These are phyloP conservation scores for Hedya salicella DNA, from an alignment of 2,888 invertebrate genomes.

Conservation along the genomic window DNA sequence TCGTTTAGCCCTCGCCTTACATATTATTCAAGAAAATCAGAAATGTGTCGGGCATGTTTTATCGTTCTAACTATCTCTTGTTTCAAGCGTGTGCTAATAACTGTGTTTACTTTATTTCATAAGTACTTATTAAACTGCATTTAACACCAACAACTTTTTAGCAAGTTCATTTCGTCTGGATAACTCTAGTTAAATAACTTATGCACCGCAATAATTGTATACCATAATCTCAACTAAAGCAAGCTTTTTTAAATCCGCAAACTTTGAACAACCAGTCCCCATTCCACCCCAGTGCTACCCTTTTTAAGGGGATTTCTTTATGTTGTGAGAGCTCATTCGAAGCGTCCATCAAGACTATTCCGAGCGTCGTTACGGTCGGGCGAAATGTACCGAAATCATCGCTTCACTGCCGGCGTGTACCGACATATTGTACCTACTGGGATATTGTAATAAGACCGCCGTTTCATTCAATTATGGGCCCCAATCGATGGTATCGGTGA, in stretches of 20 bases:
- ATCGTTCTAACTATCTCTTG: too few relatives aligned
- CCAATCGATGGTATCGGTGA: conserved; percentile 51
- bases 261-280: conserved; percentile 49
- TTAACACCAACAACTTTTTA: too few relatives aligned
- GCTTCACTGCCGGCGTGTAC: conserved; percentile 74
- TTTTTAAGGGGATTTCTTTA: conserved; percentile 86
- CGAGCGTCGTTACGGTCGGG: conserved; percentile 86
- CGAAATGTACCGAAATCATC: conserved; percentile 86
- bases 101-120: too few relatives aligned
- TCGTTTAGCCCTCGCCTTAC: too few relatives aligned
- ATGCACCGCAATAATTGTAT: too few relatives aligned
- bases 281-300: conserved; percentile 81
- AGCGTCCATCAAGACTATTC: conserved; percentile 88
- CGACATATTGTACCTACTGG: conserved; percentile 79
- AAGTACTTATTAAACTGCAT: too few relatives aligned
- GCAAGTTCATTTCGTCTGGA: too few relatives aligned
- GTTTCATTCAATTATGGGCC: conserved; percentile 72
- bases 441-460: conserved; percentile 66
- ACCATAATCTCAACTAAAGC: not conserved
- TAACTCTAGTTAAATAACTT: too few relatives aligned
- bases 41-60: too few relatives aligned
- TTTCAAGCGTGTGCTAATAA: too few relatives aligned
- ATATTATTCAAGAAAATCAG: too few relatives aligned
- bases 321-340: conserved; percentile 86
- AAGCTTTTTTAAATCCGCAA: conserved; percentile 7